A percentile compares a stretch with the other conserved stretches of the same genome.
Conservation (phyloP, 2,113 vertebrate species). For the Callospermophilus lateralis region DNA sequence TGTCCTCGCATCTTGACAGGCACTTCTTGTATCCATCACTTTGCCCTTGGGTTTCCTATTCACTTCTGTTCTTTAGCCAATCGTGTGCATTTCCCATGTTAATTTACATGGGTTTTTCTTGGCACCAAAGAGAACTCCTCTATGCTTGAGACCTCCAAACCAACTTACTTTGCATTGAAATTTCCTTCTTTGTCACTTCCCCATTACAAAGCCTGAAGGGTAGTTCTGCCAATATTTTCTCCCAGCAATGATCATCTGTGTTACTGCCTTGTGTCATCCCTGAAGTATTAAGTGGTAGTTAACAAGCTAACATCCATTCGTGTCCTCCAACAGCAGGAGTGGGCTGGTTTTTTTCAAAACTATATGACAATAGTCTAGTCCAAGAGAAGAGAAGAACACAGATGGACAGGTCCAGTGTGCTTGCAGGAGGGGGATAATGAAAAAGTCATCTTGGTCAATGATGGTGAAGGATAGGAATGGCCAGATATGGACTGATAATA, state of each 20-base stretch:
- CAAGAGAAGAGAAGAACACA: not conserved
- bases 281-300: not conserved
- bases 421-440: rapidly evolving
- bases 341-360: not conserved
- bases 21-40: not conserved
- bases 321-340: not conserved
- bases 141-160: not conserved
- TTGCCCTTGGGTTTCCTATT: not conserved
- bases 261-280: not conserved
- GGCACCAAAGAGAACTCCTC: not conserved
- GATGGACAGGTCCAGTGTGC: no score
- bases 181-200: not conserved
- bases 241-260: not conserved
- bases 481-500: not conserved
- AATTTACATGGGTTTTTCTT: constrained; percentile 56
- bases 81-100: not conserved
- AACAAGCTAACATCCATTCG: not conserved
- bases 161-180: constrained; percentile 26
- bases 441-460: rapidly evolving
- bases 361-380: not conserved
- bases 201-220: not conserved
- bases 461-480: no score
- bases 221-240: not conserved
- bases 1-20: not conserved
- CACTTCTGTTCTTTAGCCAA: not conserved